A percentile compares a stretch with the other conserved stretches of the same genome.
Evolutionary conservation across 2,888 invertebrate species (phyloP).

Genomic region (Cryptops parisi): DNA sequence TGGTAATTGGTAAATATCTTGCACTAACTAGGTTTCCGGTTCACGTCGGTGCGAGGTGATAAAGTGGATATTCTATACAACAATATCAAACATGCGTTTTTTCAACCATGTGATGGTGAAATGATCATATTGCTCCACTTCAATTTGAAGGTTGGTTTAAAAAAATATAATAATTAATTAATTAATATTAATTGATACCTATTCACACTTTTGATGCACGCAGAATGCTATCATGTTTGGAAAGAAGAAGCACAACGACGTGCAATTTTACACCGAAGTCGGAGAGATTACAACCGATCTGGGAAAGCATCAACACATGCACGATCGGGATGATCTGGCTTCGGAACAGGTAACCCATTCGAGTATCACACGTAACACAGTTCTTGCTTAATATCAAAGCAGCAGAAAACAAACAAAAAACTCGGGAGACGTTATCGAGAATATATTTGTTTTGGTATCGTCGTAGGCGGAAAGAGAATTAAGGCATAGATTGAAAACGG

Average conservation of each 20-base stretch:
- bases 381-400: too few relatives aligned
- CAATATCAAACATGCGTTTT: slow-evolving; percentile 98
- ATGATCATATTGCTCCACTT: slow-evolving; percentile 99
- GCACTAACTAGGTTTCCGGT: slow-evolving; percentile 47
- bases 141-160: slow-evolving; percentile 59
- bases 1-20: too few relatives aligned
- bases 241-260: slow-evolving; percentile 97
- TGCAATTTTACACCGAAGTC: slow-evolving; percentile 99
- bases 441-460: not conserved
- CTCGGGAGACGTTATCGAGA: not conserved
- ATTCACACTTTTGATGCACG: too few relatives aligned
- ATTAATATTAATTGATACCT: too few relatives aligned
- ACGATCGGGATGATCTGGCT: slow-evolving; percentile 95
- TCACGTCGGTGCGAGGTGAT: slow-evolving; percentile 97
- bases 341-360: slow-evolving; percentile 90
- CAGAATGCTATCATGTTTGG: slow-evolving; percentile 98
- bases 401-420: too few relatives aligned
- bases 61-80: slow-evolving; percentile 99
- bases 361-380: too few relatives aligned
- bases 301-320: slow-evolving; percentile 99
- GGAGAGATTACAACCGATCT: slow-evolving; percentile 99
- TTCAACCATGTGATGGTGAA: slow-evolving; percentile 97
- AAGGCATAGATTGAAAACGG: slow-evolving; percentile 88
- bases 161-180: too few relatives aligned
- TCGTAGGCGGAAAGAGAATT: slow-evolving; percentile 75